Evolutionary conservation across 2,888 invertebrate genomes (phyloP).

Genomic region (Bombyx huttoni): DNA sequence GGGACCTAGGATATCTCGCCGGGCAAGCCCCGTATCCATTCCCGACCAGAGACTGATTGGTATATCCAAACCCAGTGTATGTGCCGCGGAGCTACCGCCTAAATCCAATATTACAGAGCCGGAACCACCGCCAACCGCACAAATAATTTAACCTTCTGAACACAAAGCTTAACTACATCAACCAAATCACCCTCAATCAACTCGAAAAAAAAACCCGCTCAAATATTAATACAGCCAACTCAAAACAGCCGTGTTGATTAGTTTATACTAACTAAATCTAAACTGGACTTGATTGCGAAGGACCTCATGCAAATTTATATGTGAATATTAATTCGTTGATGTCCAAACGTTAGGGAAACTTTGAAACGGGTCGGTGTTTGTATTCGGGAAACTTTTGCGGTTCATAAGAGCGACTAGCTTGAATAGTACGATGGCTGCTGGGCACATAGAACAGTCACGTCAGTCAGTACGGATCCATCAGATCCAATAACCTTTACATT

Average conservation of each 20-base stretch:
- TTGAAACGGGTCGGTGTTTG: not conserved
- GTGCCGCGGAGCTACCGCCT: no score
- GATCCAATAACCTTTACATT: no score
- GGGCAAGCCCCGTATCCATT: no score
- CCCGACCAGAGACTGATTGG: no score
- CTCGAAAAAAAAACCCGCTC: not conserved
- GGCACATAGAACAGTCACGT: no score
- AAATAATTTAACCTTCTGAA: not conserved
- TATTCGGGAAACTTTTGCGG: not conserved
- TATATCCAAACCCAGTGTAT: no score
- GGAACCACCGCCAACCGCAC: not conserved
- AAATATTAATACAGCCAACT: not conserved
- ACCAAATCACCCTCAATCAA: not conserved
- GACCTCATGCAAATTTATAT: not conserved
- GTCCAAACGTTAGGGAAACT: not conserved
- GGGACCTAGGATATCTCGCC: no score
- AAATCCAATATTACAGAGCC: no score
- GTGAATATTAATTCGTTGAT: not conserved
- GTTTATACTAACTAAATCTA: not conserved
- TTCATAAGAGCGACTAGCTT: not conserved
- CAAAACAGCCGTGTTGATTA: not conserved
- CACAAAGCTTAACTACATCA: not conserved
- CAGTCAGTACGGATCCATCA: no score
- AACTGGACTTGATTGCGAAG: not conserved
- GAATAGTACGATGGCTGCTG: no score